These are phyloP conservation scores for Carposina sasakii DNA, from an alignment of 1,140 invertebrate genomes.

Conservation along the genomic window DNA sequence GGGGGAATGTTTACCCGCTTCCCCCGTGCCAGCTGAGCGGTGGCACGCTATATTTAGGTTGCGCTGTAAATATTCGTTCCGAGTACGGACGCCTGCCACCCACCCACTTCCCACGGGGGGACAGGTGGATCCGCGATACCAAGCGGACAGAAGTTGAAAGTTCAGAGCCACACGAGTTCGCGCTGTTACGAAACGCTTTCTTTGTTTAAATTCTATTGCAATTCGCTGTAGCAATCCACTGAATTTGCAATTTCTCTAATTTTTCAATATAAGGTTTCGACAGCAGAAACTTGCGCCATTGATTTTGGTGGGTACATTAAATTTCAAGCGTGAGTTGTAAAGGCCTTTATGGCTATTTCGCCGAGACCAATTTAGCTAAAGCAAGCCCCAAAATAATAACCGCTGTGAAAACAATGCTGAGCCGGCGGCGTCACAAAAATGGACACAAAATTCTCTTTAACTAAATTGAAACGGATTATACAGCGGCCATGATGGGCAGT, in stretches of 20 bases:
- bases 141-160: conserved; percentile 68
- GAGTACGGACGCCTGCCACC: conserved; percentile 55
- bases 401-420: conserved; percentile 20
- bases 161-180: conserved; percentile 61
- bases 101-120: conserved; percentile 18
- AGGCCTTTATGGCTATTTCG: conserved; percentile 34
- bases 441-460: conserved; percentile 34
- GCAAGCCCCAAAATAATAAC: conserved; percentile 33
- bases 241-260: conserved; percentile 55
- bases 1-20: conserved; percentile 57
- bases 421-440: conserved; percentile 23
- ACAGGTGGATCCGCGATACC: conserved; percentile 29
- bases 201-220: conserved; percentile 69
- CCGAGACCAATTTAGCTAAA: conserved; percentile 33
- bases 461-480: conserved; percentile 54
- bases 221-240: conserved; percentile 47
- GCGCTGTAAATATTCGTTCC: conserved; percentile 69
- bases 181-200: conserved; percentile 60
- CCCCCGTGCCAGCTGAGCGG: conserved; percentile 65
- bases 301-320: conserved; percentile 33
- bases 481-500: conserved; percentile 37
- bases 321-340: conserved; percentile 23
- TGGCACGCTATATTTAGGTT: conserved; percentile 70
- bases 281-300: conserved; percentile 26
- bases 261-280: conserved; percentile 39